Base-by-base conservation (phyloP, 2,888 invertebrate species). In the Lasioglossum leucozonium region DNA sequence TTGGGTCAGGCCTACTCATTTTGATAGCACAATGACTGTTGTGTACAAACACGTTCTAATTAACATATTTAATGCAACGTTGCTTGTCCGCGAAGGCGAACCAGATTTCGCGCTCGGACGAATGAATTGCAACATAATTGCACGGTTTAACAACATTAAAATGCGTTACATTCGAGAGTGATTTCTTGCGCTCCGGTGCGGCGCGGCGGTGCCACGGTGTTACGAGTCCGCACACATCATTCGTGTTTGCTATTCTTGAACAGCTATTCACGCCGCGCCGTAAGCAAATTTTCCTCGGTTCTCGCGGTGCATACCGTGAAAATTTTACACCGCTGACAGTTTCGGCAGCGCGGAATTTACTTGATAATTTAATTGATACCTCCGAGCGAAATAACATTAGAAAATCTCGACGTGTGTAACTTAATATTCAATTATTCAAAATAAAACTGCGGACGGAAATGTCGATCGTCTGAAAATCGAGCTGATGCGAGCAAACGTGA, bases 91-190 rank as follows among this genome's bases (percentile, higher is more conserved):
- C 37, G 78, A 65, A 84, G 74, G 71, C 69, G 73, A 73, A 72
- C 62, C 11, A 55, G 55, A 44, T 72, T 84, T 72, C 78, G 30
- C 62, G 37, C 51, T 51, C 37, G n/a, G 69, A 18, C 78, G 78
- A 55, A 51, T 71, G 42, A 65, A 84, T 84, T 78, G 84, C 84
- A 65, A 84, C 84, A 75, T 78, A 78, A 78, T 84, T 78, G 69
- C 62, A 40, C 37, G 51, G 10, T 78, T 74, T 65, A 84, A 74
- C 16, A 74, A 78, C 74, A 74, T 47, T 79, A 79, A 79, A 79
- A 79, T 37, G 79, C 42, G 62, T 73, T 73, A 34, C 37, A 34
- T 73, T 73, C 40, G 84, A 74, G 84, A 78, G 84, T 69, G 22
- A 73, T 84, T 84, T 71, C 73, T 42, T 55, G 69, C 47, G 34